Conservation (phyloP, 2,888 invertebrate genomes). For the Aspidiotus destructor region DNA sequence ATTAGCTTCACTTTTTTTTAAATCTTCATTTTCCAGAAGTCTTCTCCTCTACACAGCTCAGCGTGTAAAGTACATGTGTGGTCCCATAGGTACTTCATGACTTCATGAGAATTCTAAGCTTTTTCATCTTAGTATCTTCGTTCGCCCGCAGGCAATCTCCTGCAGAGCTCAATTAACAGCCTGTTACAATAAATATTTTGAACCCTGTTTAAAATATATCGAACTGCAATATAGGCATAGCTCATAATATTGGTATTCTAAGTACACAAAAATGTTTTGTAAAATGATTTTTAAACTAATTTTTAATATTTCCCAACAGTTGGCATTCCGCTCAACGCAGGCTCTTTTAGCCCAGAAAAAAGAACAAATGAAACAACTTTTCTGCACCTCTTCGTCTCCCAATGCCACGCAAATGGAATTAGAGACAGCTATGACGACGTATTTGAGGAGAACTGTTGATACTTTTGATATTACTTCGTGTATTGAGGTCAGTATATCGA, state of each 20-base stretch:
- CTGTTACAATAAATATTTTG: too few species aligned
- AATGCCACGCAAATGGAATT: slow-evolving; percentile 42
- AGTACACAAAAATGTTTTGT: neutral
- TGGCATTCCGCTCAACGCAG: slow-evolving; percentile 62
- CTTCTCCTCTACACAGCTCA: too few species aligned
- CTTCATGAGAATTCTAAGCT: too few species aligned
- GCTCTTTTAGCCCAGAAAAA: slow-evolving; percentile 63
- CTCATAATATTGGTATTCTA: neutral
- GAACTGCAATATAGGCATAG: too few species aligned
- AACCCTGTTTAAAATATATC: too few species aligned
- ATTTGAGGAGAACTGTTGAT: slow-evolving; percentile 60
- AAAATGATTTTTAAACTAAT: neutral
- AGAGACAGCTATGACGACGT: slow-evolving; percentile 51
- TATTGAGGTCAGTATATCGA: slow-evolving; percentile 42
- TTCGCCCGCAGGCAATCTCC: too few species aligned
- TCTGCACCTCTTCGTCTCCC: slow-evolving; percentile 44
- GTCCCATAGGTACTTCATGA: too few species aligned
- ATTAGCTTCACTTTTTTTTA: too few species aligned
- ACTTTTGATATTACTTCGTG: slow-evolving; percentile 50
- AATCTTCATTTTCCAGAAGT: too few species aligned
- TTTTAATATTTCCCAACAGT: slow-evolving; percentile 44
- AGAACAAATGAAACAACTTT: slow-evolving; percentile 57
- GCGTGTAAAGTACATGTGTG: too few species aligned
- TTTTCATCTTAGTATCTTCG: too few species aligned
- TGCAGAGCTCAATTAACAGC: too few species aligned